Evolutionary conservation across 2,113 vertebrate genomes (phyloP), one percentile per base, ranked within the genome.

Genomic region (Nestor notabilis): DNA sequence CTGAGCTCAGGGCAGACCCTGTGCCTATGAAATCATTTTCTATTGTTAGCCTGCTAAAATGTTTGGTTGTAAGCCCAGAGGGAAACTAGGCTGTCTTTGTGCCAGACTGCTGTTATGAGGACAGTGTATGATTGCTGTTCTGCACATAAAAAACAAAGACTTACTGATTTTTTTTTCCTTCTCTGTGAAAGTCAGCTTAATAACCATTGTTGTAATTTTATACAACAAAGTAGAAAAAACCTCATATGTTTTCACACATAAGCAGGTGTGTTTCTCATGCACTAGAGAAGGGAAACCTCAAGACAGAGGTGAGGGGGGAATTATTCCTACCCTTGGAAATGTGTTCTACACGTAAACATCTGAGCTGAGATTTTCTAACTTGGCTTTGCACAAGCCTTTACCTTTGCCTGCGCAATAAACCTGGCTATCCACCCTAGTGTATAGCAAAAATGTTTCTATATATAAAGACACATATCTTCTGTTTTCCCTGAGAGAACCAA

Each of bases 1-100:
- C 49, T 97, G 95, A 95, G 86, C 74, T 96, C 87, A 97, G 96
- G 78, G 79, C 72, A 87, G 70, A 88, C 47, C 75, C 84, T 81
- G 64, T 92, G 92, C 66, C 90, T 93, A 33, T 97, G 97, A 97
- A 96, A 96, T 96, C 19, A 98, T 95, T 92, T 92, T 91, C 95
- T 96, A 89, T 96, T 97, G 85, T 97, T 96, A 96, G 94, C 56
- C 58, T 89, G 56, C 49, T 93, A 95, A 93, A 94, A 93, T 81
- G 17, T 83, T 97, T 96, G 93, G 95, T 94, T 93, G 81, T 68
- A 89, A 96, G 90, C 92, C 90, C 72, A 70, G 55, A 90, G 46
- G 2, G 4, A 83, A 93, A 75, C 47, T 70, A 94, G 71, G 43
- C 33, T 92, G 75, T 2, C 91, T 90, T 89, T 95, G 82, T 93